phyloP scores from a whole-genome alignment of 2,888 invertebrate genomes.

The Morinoia aosen region DNA sequence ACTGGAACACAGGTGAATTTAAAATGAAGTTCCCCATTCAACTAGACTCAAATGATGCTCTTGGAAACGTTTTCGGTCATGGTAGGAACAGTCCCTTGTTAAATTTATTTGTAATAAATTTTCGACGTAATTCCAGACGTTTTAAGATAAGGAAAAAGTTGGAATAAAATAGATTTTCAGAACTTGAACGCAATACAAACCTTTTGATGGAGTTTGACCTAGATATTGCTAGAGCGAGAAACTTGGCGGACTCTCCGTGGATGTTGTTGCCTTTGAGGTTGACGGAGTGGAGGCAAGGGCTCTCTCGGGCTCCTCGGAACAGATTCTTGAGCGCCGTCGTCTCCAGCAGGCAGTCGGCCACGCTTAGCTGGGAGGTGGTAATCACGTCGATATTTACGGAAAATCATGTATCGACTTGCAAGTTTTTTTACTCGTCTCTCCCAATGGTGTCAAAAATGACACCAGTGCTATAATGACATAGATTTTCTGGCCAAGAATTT shows the following conservation, averaged over 20 bases:
- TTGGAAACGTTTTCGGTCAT: too few relatives aligned
- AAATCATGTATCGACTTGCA: not conserved
- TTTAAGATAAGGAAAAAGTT: not conserved
- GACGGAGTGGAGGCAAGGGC: conserved; percentile 55
- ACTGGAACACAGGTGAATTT: not conserved
- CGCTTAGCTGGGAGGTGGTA: conserved; percentile 54
- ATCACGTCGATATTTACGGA: not conserved
- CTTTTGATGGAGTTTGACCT: conserved; percentile 1
- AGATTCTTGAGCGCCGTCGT: conserved; percentile 58
- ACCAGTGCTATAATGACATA: not conserved
- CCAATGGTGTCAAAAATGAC: not conserved
- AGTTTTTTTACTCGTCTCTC: not conserved
- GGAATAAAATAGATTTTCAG: not conserved
- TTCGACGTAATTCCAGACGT: not conserved
- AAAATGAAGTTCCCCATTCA: too few relatives aligned
- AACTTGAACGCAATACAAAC: not conserved
- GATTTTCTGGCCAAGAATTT: not conserved
- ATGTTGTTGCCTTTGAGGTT: conserved; percentile 62
- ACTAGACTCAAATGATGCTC: too few relatives aligned
- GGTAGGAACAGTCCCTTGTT: not conserved
- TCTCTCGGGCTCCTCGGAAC: conserved; percentile 59
- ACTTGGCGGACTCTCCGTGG: conserved; percentile 44
- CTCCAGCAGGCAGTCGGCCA: conserved; percentile 62
- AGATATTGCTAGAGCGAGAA: not conserved
- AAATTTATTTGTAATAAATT: not conserved